A percentile compares a stretch with the other conserved stretches of the same genome.
Conservation (phyloP, 2,113 vertebrate species). For the Micronycteris hirsuta region DNA sequence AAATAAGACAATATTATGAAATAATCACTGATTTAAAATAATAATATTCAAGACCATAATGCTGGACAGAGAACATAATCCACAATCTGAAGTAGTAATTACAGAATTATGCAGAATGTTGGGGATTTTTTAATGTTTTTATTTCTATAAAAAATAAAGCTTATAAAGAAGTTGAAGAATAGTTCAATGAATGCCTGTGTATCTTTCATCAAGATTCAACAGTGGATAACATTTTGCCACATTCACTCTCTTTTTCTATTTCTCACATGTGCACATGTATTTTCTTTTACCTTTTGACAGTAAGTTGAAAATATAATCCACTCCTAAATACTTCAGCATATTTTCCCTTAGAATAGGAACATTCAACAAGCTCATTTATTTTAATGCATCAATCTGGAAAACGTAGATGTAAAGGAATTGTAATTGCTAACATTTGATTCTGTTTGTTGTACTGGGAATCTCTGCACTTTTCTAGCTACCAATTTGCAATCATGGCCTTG, state of each 20-base stretch:
- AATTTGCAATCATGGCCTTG: not conserved
- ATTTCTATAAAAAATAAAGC: not conserved
- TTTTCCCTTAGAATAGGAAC: not conserved
- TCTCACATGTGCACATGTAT: not conserved
- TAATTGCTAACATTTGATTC: not conserved
- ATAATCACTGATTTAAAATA: not conserved
- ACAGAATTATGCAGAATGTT: not conserved
- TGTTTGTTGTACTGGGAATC: not conserved
- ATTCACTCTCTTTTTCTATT: not conserved
- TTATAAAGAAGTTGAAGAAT: not conserved
- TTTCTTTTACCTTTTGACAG: not conserved
- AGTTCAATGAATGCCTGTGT: not conserved
- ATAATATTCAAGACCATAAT: not conserved
- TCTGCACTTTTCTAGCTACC: not conserved
- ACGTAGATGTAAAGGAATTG: not conserved
- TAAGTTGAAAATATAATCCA: not conserved
- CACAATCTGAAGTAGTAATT: not conserved
- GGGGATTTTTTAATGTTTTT: not conserved
- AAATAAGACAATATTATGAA: slow-evolving; percentile 1
- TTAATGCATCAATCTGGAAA: not conserved
- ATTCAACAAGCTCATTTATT: not conserved
- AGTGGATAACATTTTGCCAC: not conserved
- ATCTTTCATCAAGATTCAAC: not conserved
- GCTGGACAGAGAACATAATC: not conserved
- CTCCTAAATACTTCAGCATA: not conserved